Evolutionary conservation across 2,888 invertebrate genomes (phyloP), one percentile per base, ranked within the genome.

Genomic region (Sarcophaga rosellei): DNA sequence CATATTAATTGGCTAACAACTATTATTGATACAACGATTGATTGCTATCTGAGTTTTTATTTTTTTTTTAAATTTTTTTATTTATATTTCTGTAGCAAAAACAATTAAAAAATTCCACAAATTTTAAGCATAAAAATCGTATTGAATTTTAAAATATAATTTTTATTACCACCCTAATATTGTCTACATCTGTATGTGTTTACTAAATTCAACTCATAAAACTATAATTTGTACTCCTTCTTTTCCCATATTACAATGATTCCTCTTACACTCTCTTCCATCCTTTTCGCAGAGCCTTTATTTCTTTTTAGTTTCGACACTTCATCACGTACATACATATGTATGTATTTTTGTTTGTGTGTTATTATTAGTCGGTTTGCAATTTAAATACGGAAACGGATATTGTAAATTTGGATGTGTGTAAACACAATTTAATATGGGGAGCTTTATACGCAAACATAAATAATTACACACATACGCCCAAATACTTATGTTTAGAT

Each of bases 311-410:
- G 53, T 5, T 53, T 53, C 12, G 53, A 53, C 53, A 17, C 53
- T 15, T 53, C 10, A 53, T 53, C 53, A 53, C 53, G 53, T 17
- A 53, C 53, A 15, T 8, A n/a, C n/a, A n/a, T n/a, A n/a, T n/a
- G n/a, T n/a, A 17, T 21, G 20, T 47, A 20, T 47, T 69, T 53
- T 21, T 47, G 47, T 10, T 66, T 5, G 44, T 53, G n/a, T 45
- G 8, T 69, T 45, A 53, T 15, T 15, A 53, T 59, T 59, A 8
- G 2, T 25, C 8, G 4, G 4, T 21, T 15, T 74, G 74, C 68
- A 77, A 77, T 77, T 77, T 62, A 59, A 85, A 62, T 35, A 63
- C 77, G 83, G 81, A 86, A 84, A 78, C 86, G 86, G 86, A 86
- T 86, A 86, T 81, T 75, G 66, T 78, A 84, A 81, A 84, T 70